Percentiles rank a stretch among this genome's conserved stretches.
phyloP scores from a whole-genome alignment of 2,888 invertebrate genomes.

The Toxonevra muliebris region DNA sequence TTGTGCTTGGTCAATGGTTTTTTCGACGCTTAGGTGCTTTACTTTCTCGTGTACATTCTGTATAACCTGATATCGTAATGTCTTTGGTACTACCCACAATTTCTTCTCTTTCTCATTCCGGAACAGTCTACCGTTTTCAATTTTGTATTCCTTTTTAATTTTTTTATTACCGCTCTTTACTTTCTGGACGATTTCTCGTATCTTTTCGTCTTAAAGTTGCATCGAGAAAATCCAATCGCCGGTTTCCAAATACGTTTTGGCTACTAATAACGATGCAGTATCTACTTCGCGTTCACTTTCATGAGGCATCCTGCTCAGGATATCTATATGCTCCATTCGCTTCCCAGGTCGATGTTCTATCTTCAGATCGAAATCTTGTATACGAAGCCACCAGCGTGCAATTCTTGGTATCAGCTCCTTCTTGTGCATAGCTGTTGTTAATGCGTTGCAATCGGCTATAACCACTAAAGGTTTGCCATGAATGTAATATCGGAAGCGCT shows the following conservation, averaged over 20 bases:
- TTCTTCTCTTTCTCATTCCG: conserved; percentile 4
- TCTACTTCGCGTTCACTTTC: conserved; percentile 15
- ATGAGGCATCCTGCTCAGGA: conserved; percentile 4
- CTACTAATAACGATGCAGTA: conserved; percentile 16
- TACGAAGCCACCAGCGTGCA: conserved; percentile 40
- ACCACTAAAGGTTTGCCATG: conserved; percentile 34
- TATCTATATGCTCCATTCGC: conserved; percentile 16
- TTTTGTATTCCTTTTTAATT: conserved; percentile 1
- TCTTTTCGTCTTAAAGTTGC: conserved; percentile 22
- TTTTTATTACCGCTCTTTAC: too few relatives aligned
- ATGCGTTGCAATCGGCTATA: conserved; percentile 31
- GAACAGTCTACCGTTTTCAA: conserved; percentile 15
- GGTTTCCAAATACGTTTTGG: conserved; percentile 4
- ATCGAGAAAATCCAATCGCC: conserved; percentile 15
- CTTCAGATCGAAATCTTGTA: conserved; percentile 37
- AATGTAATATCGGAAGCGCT: conserved; percentile 38
- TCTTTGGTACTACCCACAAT: conserved; percentile 15
- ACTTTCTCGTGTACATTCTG: conserved; percentile 22
- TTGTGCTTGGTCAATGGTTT: conserved; percentile 11
- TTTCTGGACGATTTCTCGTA: conserved; percentile 4
- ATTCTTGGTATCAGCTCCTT: conserved; percentile 35
- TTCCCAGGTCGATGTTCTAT: conserved; percentile 7
- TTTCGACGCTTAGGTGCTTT: conserved; percentile 28
- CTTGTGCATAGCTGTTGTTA: conserved; percentile 28
- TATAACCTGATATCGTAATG: conserved; percentile 22